Evolutionary conservation across 2,113 vertebrate species (phyloP).

Genomic region (Seriola rivoliana): DNA sequence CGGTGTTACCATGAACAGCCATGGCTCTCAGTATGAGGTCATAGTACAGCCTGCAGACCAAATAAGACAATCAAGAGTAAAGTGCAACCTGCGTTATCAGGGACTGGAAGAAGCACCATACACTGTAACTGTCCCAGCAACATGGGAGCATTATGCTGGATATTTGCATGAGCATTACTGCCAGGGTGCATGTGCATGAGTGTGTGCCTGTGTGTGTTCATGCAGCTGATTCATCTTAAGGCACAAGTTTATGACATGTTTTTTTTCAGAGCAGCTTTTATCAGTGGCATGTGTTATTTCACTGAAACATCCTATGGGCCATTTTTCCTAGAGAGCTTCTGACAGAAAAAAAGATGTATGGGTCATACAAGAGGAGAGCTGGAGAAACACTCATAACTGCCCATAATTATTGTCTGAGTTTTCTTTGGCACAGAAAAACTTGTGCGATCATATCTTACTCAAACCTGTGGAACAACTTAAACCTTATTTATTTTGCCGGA

Average conservation of each 20-base stretch:
- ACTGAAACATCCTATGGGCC: slow-evolving; percentile 16
- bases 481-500: slow-evolving; percentile 28
- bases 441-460: not conserved
- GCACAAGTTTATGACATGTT: slow-evolving; percentile 22
- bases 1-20: not conserved
- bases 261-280: slow-evolving; percentile 16
- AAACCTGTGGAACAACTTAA: slow-evolving; percentile 46
- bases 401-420: not conserved
- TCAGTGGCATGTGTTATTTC: slow-evolving; percentile 12
- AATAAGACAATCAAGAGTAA: slow-evolving; percentile 49
- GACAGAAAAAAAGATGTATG: not conserved
- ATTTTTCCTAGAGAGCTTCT: slow-evolving; percentile 11
- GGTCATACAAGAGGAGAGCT: not conserved
- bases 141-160: not conserved
- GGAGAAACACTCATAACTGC: not conserved
- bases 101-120: not conserved
- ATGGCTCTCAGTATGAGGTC: slow-evolving; percentile 23
- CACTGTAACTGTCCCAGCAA: not conserved
- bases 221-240: slow-evolving; percentile 26
- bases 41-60: slow-evolving; percentile 46
- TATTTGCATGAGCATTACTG: slow-evolving; percentile 47
- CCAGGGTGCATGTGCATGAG: not conserved
- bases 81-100: slow-evolving; percentile 63
- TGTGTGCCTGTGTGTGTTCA: slow-evolving; percentile 3
- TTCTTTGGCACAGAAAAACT: not conserved